phyloP scores from a whole-genome alignment of 1,140 invertebrate genomes.

The Tribolium castaneum region DNA sequence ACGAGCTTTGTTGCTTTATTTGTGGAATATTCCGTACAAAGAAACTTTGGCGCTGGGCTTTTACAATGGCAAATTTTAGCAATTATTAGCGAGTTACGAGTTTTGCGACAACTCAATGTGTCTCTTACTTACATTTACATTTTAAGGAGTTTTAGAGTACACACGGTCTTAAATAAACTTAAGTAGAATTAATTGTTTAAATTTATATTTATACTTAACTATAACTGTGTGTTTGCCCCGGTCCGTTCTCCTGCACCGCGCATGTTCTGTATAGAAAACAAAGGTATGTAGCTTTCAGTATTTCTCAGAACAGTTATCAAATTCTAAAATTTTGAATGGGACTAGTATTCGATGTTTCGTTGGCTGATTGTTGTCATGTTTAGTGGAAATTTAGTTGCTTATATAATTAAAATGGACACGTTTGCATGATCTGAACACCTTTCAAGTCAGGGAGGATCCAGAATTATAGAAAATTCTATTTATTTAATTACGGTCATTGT shows the following conservation, averaged over 20 bases:
- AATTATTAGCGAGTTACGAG: background rate
- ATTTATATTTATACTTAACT: conserved; percentile 31
- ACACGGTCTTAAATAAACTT: background rate
- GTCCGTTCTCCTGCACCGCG: conserved; percentile 56
- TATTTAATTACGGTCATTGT: background rate
- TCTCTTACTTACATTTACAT: background rate
- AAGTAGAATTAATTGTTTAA: conserved; percentile 2
- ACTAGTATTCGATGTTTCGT: conserved; percentile 8
- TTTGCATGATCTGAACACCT: conserved; percentile 25
- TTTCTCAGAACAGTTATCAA: conserved; percentile 7
- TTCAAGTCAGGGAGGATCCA: background rate
- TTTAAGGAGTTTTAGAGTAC: background rate
- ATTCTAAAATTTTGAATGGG: conserved; percentile 6
- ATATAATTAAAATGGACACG: conserved; percentile 11
- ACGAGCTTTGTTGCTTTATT: background rate
- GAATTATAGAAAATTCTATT: background rate
- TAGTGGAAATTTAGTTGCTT: conserved; percentile 15
- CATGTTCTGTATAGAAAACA: conserved; percentile 63
- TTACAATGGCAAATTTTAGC: no score
- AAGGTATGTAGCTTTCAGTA: conserved; percentile 62
- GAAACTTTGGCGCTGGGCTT: no score
- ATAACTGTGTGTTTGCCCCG: conserved; percentile 58
- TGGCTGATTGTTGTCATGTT: conserved; percentile 28
- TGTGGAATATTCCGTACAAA: background rate
- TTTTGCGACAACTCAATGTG: background rate